A percentile compares a stretch with the other conserved stretches of the same genome.
Conservation (phyloP, 2,888 invertebrate species). For the Erebia epiphron region DNA sequence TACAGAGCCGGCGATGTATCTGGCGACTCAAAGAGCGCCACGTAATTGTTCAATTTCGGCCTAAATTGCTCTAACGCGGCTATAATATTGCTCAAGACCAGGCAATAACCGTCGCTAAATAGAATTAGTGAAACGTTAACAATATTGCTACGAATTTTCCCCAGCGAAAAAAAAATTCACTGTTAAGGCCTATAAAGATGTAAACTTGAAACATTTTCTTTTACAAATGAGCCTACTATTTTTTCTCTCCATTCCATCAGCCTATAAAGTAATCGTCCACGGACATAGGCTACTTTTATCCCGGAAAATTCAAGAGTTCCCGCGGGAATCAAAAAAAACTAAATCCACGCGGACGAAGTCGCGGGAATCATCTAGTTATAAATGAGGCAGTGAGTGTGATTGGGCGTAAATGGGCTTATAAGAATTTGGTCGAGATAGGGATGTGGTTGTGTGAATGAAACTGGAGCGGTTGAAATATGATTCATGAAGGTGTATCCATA, state of each 20-base stretch:
- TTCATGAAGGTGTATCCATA: background rate
- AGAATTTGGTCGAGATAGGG: background rate
- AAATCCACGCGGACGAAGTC: too few species aligned
- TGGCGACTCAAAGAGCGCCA: background rate
- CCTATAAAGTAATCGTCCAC: too few species aligned
- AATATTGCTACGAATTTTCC: constrained; percentile 8
- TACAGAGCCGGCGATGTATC: background rate
- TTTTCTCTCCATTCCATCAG: too few species aligned
- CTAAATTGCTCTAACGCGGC: constrained; percentile 14
- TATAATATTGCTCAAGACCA: constrained; percentile 13
- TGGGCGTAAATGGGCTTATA: background rate
- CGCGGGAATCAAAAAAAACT: too few species aligned
- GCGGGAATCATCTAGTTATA: too few species aligned
- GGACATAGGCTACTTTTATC: too few species aligned
- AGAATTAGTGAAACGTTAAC: constrained; percentile 11
- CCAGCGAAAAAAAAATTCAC: background rate
- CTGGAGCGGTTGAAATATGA: background rate
- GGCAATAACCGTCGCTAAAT: constrained; percentile 13
- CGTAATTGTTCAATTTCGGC: constrained; percentile 21
- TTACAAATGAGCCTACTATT: background rate
- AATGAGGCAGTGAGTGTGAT: too few species aligned
- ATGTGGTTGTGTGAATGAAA: background rate
- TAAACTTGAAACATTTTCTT: background rate
- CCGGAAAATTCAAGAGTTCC: too few species aligned
- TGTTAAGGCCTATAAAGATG: background rate